Evolutionary conservation across 2,888 invertebrate genomes (phyloP).

Genomic region (Eupithecia inturbata): DNA sequence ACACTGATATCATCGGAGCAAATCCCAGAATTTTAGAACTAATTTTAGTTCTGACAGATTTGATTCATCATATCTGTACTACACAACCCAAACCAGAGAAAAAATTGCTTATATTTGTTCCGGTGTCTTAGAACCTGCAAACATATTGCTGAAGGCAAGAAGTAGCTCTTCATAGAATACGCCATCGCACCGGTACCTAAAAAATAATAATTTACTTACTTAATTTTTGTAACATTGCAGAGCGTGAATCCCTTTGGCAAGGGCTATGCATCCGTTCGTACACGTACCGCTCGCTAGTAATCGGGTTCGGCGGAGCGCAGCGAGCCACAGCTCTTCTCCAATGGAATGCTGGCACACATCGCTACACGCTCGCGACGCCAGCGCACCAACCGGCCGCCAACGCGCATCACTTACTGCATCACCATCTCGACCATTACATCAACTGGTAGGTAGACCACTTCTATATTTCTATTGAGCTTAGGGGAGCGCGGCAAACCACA

Average conservation of each 20-base stretch:
- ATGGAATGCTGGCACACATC: slow-evolving; percentile 94
- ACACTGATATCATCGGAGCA: no score
- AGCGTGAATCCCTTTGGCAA: slow-evolving; percentile 81
- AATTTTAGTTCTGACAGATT: no score
- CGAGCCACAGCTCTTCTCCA: slow-evolving; percentile 44
- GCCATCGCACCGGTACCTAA: no score
- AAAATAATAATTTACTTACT: neutral
- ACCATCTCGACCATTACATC: slow-evolving; percentile 94
- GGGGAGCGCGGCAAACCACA: slow-evolving; percentile 40
- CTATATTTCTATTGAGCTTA: neutral
- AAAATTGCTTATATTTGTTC: no score
- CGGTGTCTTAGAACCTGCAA: no score
- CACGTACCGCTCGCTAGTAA: slow-evolving; percentile 94
- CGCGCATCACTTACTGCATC: slow-evolving; percentile 94
- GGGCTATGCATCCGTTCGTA: slow-evolving; percentile 93
- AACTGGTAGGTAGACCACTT: slow-evolving; percentile 84
- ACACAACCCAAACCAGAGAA: no score
- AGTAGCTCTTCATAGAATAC: no score
- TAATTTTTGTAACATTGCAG: slow-evolving; percentile 65
- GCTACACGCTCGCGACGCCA: slow-evolving; percentile 91
- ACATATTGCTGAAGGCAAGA: no score
- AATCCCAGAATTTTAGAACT: no score
- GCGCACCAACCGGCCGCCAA: slow-evolving; percentile 92
- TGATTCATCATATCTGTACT: no score
- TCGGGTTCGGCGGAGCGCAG: slow-evolving; percentile 78